Conservation (phyloP, 2,113 vertebrate genomes). For the Marcusenius ussheri region DNA sequence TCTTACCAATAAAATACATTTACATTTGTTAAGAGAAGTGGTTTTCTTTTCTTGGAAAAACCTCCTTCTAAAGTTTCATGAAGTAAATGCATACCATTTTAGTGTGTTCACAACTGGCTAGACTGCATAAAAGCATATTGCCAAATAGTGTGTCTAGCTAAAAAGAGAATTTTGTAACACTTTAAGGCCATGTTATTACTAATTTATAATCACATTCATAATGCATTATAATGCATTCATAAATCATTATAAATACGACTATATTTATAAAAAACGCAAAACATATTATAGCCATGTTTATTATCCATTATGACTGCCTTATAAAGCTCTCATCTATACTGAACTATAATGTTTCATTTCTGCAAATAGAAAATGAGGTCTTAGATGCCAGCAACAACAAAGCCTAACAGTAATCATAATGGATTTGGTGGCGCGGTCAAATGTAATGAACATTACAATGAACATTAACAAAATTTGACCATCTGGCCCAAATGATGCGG, state of each 20-base stretch:
- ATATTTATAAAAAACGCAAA: too few relatives aligned
- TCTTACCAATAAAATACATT: background rate
- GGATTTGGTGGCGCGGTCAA: slow-evolving; percentile 45
- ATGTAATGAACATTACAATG: slow-evolving; percentile 37
- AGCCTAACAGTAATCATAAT: slow-evolving; percentile 50
- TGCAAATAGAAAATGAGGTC: background rate
- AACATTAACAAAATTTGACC: slow-evolving; percentile 40
- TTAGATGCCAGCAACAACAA: slow-evolving; percentile 29
- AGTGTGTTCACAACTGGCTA: background rate
- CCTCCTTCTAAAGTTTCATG: background rate
- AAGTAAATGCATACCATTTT: background rate
- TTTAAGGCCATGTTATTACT: background rate
- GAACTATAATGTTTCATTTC: background rate
- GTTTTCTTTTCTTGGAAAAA: background rate
- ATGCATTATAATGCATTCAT: too few relatives aligned
- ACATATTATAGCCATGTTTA: too few relatives aligned
- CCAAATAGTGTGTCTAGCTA: background rate
- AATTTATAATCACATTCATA: background rate
- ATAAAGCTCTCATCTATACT: background rate
- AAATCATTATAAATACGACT: too few relatives aligned
- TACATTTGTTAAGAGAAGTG: background rate
- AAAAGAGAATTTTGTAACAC: background rate
- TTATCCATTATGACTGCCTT: too few relatives aligned
- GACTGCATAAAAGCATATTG: background rate
- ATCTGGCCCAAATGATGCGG: slow-evolving; percentile 29